A percentile compares a stretch with the other conserved stretches of the same genome.
Conservation (phyloP, 2,797 vertebrate genomes). For the Chelonia mydas region DNA sequence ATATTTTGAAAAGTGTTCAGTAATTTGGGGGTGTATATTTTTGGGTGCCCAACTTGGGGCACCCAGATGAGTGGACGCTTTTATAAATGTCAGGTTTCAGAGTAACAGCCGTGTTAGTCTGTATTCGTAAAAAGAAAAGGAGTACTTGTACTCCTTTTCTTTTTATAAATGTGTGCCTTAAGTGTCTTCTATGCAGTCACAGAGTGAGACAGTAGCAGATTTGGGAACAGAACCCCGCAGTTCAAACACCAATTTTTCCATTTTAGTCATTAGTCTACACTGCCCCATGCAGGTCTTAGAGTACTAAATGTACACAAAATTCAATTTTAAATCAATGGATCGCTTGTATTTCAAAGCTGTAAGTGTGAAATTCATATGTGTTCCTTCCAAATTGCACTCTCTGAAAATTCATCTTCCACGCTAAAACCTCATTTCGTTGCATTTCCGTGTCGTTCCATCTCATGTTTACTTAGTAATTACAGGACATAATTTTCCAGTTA, state of each 20-base stretch:
- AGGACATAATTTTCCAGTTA: conserved; percentile 69
- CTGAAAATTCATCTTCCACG: conserved; percentile 58
- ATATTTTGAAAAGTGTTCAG: background rate
- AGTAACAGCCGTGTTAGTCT: too few relatives aligned
- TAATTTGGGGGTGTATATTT: background rate
- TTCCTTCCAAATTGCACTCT: conserved; percentile 13
- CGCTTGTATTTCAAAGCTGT: conserved; percentile 38
- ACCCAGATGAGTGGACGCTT: background rate
- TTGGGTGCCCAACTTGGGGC: background rate
- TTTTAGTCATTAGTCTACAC: conserved; percentile 24
- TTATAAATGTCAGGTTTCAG: background rate
- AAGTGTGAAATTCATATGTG: background rate
- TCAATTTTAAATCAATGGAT: background rate
- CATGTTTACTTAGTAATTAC: conserved; percentile 68
- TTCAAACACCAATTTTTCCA: background rate
- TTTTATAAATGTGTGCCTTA: background rate
- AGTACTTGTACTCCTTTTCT: too few relatives aligned
- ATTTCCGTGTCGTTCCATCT: conserved; percentile 54
- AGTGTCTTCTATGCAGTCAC: background rate
- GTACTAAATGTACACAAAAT: background rate
- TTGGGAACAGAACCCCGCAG: background rate
- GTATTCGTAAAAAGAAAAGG: too few relatives aligned
- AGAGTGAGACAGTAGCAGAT: background rate
- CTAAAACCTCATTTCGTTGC: conserved; percentile 58
- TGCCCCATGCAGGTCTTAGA: conserved; percentile 55